A percentile compares a stretch with the other conserved stretches of the same genome.
These are phyloP conservation scores for Clusia tigrina DNA, from an alignment of 2,888 invertebrate genomes.

Conservation along the genomic window DNA sequence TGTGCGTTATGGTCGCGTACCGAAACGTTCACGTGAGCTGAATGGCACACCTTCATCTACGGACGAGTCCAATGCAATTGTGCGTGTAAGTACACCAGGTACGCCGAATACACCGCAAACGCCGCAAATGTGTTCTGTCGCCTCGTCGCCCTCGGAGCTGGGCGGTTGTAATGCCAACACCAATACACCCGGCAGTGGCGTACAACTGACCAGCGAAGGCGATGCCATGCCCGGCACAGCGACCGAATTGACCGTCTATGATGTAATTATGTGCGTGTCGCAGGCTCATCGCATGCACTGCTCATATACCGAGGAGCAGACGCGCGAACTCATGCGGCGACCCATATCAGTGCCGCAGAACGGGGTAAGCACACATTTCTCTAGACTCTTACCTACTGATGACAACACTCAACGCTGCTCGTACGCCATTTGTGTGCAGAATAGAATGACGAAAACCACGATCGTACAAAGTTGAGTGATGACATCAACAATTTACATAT, in stretches of 20 bases:
- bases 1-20: slow-evolving; percentile 95
- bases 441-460: too few species aligned
- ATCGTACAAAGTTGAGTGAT: too few species aligned
- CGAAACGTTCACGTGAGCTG: slow-evolving; percentile 88
- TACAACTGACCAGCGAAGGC: neutral
- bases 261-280: slow-evolving; percentile 80
- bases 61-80: slow-evolving; percentile 45
- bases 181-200: slow-evolving; percentile 38
- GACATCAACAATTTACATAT: too few species aligned
- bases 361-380: slow-evolving; percentile 55
- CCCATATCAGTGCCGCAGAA: slow-evolving; percentile 72
- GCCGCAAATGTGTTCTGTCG: slow-evolving; percentile 66
- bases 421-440: too few species aligned
- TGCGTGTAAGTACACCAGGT: slow-evolving; percentile 64
- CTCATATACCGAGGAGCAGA: slow-evolving; percentile 86
- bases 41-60: slow-evolving; percentile 63
- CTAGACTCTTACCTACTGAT: too few species aligned
- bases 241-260: slow-evolving; percentile 75
- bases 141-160: slow-evolving; percentile 62
- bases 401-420: too few species aligned
- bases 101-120: slow-evolving; percentile 67
- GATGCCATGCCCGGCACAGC: slow-evolving; percentile 63
- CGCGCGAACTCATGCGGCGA: slow-evolving; percentile 73
- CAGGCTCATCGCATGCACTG: slow-evolving; percentile 89
- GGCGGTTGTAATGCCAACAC: slow-evolving; percentile 60